Evolutionary conservation across 2,113 vertebrate species (phyloP), one percentile per base, ranked within the genome.

Genomic region (Acrocephalus arundinaceus): DNA sequence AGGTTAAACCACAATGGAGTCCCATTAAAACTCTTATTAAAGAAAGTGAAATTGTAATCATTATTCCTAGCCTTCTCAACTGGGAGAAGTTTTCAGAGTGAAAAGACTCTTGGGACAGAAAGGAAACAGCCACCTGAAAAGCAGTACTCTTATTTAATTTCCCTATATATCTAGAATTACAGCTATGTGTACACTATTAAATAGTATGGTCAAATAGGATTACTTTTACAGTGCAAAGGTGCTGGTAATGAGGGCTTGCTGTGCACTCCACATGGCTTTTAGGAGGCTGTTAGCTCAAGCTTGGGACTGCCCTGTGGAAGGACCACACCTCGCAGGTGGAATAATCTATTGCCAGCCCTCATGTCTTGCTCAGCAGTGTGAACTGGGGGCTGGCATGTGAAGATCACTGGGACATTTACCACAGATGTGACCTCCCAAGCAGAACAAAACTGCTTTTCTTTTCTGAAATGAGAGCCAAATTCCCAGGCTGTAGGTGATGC

Each of bases 351-450:
- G 22, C 10, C 23, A 63, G 35, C n/a, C 31, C 25, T 49, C 33
- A 30, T 0, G 1, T 35, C 27, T 3, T 78, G 41, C 46, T 58
- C 37, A 78, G 54, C 2, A 6, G 9, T 0, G 0, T 33, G 49
- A 57, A 31, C 52, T 14, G 41, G 30, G 76, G 85, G 15, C 9
- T 6, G 3, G 15, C 16, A 75, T n/a, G 25, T 35, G 45, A 20
- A 72, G 63, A 61, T 23, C 27, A 11, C 22, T 43, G 55, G 31
- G 35, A 59, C 15, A 16, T 51, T 84, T 0, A 1, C 23, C 68
- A 54, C 31, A 54, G 22, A 59, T 19, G 46, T 39, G 25, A 4
- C n/a, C 46, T 66, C n/a, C 71, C 1, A 3, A 43, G n/a, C 39
- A 4, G 9, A 68, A n/a, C 13, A 82, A 87, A 89, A 58, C 51